Percentiles rank a stretch among this genome's conserved stretches.
Conservation (phyloP, 2,888 invertebrate genomes). For the Agelastica alni region DNA sequence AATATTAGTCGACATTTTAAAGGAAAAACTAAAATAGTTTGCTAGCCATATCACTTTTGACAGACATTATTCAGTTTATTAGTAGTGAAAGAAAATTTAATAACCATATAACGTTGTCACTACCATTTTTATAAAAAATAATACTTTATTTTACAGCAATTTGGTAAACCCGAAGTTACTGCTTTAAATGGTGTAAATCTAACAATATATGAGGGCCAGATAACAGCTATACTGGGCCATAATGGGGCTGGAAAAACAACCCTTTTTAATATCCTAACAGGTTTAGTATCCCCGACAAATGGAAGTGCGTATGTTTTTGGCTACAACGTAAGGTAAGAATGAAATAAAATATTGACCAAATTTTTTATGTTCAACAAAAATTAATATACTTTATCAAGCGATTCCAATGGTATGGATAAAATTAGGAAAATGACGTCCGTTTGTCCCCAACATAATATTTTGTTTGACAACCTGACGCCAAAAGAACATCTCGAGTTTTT, state of each 20-base stretch:
- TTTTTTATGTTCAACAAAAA: no score
- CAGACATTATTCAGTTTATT: no score
- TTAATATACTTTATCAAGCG: no score
- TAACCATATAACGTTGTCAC: no score
- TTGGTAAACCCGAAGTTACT: slow-evolving; percentile 69
- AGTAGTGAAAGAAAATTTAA: no score
- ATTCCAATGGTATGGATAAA: slow-evolving; percentile 75
- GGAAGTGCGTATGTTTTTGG: slow-evolving; percentile 78
- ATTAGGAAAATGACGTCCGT: slow-evolving; percentile 83
- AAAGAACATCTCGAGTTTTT: slow-evolving; percentile 81
- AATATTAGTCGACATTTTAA: no score
- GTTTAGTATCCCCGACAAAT: slow-evolving; percentile 73
- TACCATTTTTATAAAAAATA: no score
- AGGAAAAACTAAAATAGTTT: no score
- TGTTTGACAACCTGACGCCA: slow-evolving; percentile 78
- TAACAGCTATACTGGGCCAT: slow-evolving; percentile 83
- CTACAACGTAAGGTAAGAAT: slow-evolving; percentile 67
- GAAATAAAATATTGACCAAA: no score
- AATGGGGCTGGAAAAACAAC: slow-evolving; percentile 90
- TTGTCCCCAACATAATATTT: slow-evolving; percentile 85
- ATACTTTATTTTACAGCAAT: slow-evolving; percentile 62
- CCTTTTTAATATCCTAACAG: slow-evolving; percentile 82
- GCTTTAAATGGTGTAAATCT: slow-evolving; percentile 79
- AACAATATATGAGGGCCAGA: slow-evolving; percentile 84
- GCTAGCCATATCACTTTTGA: no score